A percentile compares a stretch with the other conserved stretches of the same genome.
Conservation (phyloP, 2,888 invertebrate species). For the Drosophila sordidula region DNA sequence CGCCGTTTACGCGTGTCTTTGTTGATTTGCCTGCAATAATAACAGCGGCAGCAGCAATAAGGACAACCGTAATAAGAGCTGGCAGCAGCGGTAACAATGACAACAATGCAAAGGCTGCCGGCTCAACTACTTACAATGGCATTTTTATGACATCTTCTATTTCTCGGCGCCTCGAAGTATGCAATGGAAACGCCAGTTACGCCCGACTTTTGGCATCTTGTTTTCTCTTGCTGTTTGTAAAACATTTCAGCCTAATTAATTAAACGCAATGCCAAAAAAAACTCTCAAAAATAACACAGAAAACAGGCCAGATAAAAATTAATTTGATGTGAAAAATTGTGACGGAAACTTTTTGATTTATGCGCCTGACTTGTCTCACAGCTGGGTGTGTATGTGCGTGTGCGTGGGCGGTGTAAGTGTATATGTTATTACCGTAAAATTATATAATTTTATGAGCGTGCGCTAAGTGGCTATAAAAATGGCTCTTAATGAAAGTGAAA, state of each 20-base stretch:
- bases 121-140: conserved; percentile 77
- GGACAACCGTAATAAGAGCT: conserved; percentile 42
- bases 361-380: conserved; percentile 19
- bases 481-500: conserved; percentile 30
- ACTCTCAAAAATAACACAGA: conserved; percentile 42
- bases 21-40: conserved; percentile 68
- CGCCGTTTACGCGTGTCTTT: conserved; percentile 55
- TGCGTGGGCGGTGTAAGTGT: conserved; percentile 6
- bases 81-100: conserved; percentile 58
- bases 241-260: conserved; percentile 70
- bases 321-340: conserved; percentile 58
- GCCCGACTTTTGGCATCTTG: conserved; percentile 35
- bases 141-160: conserved; percentile 76
- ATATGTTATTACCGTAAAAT: conserved; percentile 18
- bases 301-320: conserved; percentile 62
- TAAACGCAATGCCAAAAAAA: conserved; percentile 44
- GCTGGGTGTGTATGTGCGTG: conserved; percentile 6
- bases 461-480: conserved; percentile 38
- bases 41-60: conserved; percentile 38
- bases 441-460: conserved; percentile 28
- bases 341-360: conserved; percentile 57
- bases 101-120: conserved; percentile 56
- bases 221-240: conserved; percentile 4
- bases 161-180: conserved; percentile 46
- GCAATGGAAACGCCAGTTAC: conserved; percentile 55